A percentile compares a stretch with the other conserved stretches of the same genome.
Conservation (phyloP, 2,888 invertebrate species). For the Drosophila falleni region DNA sequence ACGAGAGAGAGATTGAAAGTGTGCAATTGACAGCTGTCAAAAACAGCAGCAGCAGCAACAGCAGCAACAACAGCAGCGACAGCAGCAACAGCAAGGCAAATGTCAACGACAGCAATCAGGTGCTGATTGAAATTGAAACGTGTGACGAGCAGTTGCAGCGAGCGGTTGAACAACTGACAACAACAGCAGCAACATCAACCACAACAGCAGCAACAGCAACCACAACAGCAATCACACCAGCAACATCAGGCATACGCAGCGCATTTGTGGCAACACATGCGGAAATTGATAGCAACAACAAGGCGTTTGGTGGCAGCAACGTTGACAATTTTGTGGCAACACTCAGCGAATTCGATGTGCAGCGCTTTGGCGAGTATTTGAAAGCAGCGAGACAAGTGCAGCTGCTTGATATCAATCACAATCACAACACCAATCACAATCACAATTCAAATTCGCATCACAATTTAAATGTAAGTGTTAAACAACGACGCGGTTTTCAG, state of each 20-base stretch:
- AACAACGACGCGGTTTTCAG: constrained; percentile 61
- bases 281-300: constrained; percentile 16
- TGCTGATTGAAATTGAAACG: constrained; percentile 73
- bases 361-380: constrained; percentile 75
- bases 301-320: constrained; percentile 4
- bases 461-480: constrained; percentile 11
- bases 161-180: constrained; percentile 3
- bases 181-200: background rate
- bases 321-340: constrained; percentile 51
- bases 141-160: constrained; percentile 33
- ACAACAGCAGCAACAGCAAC: constrained; percentile 6
- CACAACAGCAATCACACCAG: constrained; percentile 24
- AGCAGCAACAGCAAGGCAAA: background rate
- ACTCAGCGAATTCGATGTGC: constrained; percentile 82
- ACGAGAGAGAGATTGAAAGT: constrained; percentile 26
- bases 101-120: constrained; percentile 22
- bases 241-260: constrained; percentile 39
- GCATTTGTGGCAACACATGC: constrained; percentile 61
- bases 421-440: constrained; percentile 1
- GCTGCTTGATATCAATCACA: constrained; percentile 58
- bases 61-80: constrained; percentile 17
- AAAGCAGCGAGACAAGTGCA: constrained; percentile 67
- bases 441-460: background rate
- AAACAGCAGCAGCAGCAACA: constrained; percentile 32
- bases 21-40: constrained; percentile 32